phyloP scores from a whole-genome alignment of 2,797 vertebrate genomes.

The Parauchenoglanis ngamensis region DNA sequence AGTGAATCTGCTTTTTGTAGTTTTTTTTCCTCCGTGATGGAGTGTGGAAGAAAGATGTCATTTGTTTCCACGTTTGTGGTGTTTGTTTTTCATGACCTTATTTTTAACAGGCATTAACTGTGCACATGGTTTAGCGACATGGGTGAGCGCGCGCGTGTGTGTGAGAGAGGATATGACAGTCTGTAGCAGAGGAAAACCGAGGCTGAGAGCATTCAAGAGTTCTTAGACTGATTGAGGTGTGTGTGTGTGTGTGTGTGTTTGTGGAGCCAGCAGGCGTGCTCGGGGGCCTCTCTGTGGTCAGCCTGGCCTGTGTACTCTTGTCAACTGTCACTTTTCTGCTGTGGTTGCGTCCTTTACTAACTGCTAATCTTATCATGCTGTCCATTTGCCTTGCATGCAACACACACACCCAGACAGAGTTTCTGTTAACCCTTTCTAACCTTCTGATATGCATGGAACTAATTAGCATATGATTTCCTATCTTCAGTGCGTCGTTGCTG shows the following conservation, averaged over 20 bases:
- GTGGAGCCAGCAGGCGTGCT: neutral
- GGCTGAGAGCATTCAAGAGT: neutral
- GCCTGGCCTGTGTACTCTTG: slow-evolving; percentile 56
- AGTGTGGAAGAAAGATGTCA: neutral
- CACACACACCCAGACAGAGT: neutral
- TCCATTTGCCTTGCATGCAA: slow-evolving; percentile 62
- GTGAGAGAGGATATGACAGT: neutral
- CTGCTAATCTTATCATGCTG: slow-evolving; percentile 72
- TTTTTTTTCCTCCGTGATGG: neutral
- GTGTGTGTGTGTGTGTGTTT: slow-evolving; percentile 23
- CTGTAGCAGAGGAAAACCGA: neutral
- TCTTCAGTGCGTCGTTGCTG: neutral
- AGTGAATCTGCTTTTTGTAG: neutral
- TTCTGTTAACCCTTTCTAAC: neutral
- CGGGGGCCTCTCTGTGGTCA: slow-evolving; percentile 40
- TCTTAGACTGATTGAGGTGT: neutral
- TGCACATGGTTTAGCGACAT: neutral
- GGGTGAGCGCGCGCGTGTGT: neutral
- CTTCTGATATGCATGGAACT: neutral
- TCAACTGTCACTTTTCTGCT: slow-evolving; percentile 65
- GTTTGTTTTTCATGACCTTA: neutral
- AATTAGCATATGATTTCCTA: neutral
- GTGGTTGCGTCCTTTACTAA: slow-evolving; percentile 65
- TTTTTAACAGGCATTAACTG: neutral
- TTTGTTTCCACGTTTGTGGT: neutral